phyloP scores from a whole-genome alignment of 2,797 vertebrate species.

The Bradypus variegatus region DNA sequence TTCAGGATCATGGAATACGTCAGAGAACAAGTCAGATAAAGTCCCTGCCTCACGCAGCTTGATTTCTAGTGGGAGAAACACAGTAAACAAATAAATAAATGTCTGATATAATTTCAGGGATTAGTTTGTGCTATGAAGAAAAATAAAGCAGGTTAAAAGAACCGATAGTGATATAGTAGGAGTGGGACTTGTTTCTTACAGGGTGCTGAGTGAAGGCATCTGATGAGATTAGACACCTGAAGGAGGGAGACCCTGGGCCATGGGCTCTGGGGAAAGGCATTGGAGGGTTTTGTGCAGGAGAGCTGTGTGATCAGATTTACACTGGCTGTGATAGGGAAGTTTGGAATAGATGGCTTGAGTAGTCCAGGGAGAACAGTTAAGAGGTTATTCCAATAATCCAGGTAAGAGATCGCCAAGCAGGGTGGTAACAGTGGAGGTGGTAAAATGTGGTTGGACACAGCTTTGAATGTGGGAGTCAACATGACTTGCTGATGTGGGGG shows the following conservation, averaged over 20 bases:
- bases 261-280: background rate
- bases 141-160: background rate
- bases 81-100: background rate
- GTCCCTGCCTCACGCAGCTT: background rate
- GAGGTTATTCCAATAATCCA: background rate
- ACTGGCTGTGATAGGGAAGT: background rate
- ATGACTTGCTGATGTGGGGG: background rate
- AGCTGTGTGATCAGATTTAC: background rate
- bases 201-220: background rate
- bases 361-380: background rate
- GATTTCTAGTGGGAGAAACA: background rate
- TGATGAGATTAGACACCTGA: background rate
- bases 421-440: background rate
- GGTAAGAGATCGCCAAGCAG: background rate
- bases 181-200: background rate
- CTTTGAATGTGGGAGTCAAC: background rate
- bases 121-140: background rate
- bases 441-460: background rate
- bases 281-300: background rate
- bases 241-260: background rate
- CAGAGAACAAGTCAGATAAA: background rate
- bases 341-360: background rate
- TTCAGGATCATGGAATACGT: background rate
- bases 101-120: background rate
- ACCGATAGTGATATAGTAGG: background rate